phyloP scores from a whole-genome alignment of 2,888 invertebrate species.

The Thymelicus lineola region DNA sequence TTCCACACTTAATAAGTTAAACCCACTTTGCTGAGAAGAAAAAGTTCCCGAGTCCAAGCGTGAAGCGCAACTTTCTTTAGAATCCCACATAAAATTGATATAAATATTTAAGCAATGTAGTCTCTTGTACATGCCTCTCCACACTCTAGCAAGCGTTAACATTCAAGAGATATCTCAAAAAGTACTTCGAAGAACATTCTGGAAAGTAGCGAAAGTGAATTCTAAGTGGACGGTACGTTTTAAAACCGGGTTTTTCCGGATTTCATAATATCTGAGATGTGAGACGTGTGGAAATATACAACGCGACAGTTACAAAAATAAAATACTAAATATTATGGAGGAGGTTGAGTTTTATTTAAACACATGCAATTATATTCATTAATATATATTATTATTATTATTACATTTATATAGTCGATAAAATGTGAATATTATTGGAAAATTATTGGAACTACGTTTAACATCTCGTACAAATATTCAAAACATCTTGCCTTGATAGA shows the following conservation, averaged over 20 bases:
- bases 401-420: no score
- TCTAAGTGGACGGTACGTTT: constrained; percentile 7
- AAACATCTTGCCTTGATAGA: no score
- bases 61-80: constrained; percentile 17
- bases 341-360: no score
- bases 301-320: no score
- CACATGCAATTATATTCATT: no score
- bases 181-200: constrained; percentile 35
- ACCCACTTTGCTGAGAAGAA: constrained; percentile 15
- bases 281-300: background rate
- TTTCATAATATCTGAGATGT: constrained; percentile 10
- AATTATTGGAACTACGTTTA: no score
- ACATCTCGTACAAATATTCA: no score
- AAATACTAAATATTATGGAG: no score
- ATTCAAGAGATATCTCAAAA: constrained; percentile 37
- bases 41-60: constrained; percentile 11
- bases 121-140: constrained; percentile 30
- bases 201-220: constrained; percentile 33
- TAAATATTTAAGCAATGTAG: constrained; percentile 36
- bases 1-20: constrained; percentile 19
- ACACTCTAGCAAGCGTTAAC: constrained; percentile 30
- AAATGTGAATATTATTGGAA: no score
- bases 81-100: constrained; percentile 36
- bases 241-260: background rate
- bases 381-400: no score